Evolutionary conservation across 2,797 vertebrate genomes (phyloP).

Genomic region (Alectoris magna): DNA sequence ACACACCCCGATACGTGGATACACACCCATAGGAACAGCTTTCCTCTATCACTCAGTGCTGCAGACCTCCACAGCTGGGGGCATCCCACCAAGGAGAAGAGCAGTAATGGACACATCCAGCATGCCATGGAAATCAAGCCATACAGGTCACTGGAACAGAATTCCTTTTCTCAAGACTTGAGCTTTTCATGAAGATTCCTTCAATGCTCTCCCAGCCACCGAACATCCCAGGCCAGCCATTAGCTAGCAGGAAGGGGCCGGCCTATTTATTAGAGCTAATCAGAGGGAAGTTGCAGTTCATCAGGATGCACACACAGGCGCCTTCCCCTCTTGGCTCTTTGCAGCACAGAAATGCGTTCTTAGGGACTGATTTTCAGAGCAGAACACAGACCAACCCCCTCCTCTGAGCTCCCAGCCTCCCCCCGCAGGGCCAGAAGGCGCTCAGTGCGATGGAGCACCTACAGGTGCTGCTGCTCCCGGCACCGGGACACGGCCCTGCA

Average conservation of each 20-base stretch:
- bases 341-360: neutral
- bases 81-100: accelerated
- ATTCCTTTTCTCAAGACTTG: neutral
- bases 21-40: accelerated
- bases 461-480: no score
- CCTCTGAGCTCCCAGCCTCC: neutral
- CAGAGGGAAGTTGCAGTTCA: accelerated
- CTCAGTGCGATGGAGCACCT: no score
- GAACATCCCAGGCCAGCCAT: accelerated
- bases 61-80: accelerated
- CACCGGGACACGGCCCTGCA: neutral
- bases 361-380: accelerated
- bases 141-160: neutral
- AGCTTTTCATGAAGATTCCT: neutral
- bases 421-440: neutral
- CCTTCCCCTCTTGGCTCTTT: accelerated
- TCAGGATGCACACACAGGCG: accelerated
- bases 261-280: accelerated
- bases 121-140: neutral
- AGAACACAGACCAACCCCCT: neutral
- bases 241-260: neutral
- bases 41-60: neutral
- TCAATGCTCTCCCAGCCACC: no score
- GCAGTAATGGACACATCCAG: neutral
- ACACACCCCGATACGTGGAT: neutral